These are phyloP conservation scores for Rhinogobio ventralis DNA, from an alignment of 2,797 vertebrate species.

Conservation along the genomic window DNA sequence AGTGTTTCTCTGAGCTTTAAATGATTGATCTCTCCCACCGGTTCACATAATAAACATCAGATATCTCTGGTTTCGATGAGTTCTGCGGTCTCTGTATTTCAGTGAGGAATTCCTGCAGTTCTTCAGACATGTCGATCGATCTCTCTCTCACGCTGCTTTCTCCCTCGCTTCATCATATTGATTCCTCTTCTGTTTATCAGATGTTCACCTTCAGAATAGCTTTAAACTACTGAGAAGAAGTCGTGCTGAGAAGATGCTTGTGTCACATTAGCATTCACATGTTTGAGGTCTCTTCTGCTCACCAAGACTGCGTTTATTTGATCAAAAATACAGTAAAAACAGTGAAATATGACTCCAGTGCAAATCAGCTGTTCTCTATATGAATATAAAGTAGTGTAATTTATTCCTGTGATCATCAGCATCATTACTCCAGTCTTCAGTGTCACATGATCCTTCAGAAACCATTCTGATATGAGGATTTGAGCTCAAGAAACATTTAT, in stretches of 20 bases:
- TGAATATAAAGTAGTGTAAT: neutral
- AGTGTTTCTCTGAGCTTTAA: conserved; percentile 8
- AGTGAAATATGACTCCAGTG: neutral
- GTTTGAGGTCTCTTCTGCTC: neutral
- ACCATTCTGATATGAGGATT: too few relatives aligned
- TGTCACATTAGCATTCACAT: too few relatives aligned
- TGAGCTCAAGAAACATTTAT: too few relatives aligned
- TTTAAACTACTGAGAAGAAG: too few relatives aligned
- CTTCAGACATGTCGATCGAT: neutral
- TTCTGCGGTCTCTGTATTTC: neutral
- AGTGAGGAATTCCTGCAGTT: neutral
- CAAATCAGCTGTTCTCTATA: neutral
- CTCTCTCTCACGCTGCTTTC: neutral
- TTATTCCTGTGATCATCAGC: too few relatives aligned
- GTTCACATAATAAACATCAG: conserved; percentile 13
- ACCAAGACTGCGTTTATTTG: too few relatives aligned
- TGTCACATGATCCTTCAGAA: too few relatives aligned
- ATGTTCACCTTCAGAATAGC: neutral
- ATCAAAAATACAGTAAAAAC: neutral
- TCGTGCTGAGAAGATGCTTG: too few relatives aligned
- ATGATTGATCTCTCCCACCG: neutral
- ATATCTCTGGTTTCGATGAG: neutral
- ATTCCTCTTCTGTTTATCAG: neutral
- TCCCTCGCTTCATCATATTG: neutral
- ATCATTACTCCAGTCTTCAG: too few relatives aligned